phyloP scores from a whole-genome alignment of 2,113 vertebrate genomes.

The Centropus unirufus region DNA sequence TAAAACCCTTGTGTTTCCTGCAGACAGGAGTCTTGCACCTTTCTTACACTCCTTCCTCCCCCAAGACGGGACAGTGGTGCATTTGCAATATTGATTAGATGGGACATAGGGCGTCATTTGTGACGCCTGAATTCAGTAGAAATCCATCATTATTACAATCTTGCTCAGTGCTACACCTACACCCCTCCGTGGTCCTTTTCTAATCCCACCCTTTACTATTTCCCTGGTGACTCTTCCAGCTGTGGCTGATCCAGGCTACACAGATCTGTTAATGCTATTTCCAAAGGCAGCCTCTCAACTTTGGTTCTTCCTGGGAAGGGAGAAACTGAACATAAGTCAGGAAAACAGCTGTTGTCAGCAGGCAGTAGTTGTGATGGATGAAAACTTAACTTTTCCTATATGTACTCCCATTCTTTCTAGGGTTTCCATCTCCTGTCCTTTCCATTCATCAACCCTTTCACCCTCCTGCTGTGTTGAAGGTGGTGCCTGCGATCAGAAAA shows the following conservation, averaged over 20 bases:
- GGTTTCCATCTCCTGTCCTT: not conserved
- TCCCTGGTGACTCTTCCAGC: not conserved
- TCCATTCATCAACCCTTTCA: not conserved
- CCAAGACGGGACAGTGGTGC: not conserved
- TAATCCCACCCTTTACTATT: not conserved
- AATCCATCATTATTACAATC: not conserved
- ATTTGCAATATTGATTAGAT: not conserved
- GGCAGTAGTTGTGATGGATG: not conserved
- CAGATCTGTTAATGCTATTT: not conserved
- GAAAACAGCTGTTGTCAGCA: constrained; percentile 13
- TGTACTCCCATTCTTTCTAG: not conserved
- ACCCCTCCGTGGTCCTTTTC: not conserved
- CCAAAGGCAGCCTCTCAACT: not conserved
- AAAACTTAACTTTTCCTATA: not conserved
- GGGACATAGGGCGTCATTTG: not conserved
- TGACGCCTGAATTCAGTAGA: not conserved
- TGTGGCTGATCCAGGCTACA: not conserved
- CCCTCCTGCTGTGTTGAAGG: not conserved
- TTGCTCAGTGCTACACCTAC: not conserved
- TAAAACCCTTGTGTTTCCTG: not conserved
- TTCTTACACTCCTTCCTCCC: not conserved
- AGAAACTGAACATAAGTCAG: not conserved
- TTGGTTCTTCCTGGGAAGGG: not conserved
- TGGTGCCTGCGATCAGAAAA: not conserved
- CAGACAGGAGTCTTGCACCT: not conserved